phyloP scores from a whole-genome alignment of 2,888 invertebrate species.

The Creontiades dilutus region DNA sequence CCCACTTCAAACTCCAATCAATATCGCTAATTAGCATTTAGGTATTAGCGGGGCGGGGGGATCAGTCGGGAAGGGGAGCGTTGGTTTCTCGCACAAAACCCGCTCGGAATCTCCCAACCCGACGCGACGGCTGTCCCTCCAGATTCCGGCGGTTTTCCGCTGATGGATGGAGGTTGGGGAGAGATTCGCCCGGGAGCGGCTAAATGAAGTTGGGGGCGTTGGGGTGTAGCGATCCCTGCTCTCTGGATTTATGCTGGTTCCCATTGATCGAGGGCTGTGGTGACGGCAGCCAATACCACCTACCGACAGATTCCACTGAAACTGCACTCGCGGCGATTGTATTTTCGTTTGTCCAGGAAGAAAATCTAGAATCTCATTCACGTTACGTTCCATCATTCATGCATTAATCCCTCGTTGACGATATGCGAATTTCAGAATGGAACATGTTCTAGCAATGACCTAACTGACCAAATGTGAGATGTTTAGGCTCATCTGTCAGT shows the following conservation, averaged over 20 bases:
- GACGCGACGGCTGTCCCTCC: conserved; percentile 30
- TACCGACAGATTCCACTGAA: no score
- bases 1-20: conserved; percentile 50
- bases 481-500: no score
- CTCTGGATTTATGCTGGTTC: not conserved
- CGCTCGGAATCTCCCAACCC: not conserved
- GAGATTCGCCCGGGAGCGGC: conserved; percentile 23
- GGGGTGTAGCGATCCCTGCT: conserved; percentile 11
- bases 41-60: conserved; percentile 24
- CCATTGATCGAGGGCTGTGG: not conserved
- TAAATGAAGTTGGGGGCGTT: conserved; percentile 24
- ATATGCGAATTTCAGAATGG: no score
- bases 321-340: no score
- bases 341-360: no score
- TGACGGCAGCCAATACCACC: not conserved
- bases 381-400: no score
- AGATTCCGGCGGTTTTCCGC: conserved; percentile 4
- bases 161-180: conserved; percentile 7
- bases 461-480: no score
- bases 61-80: not conserved
- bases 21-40: conserved; percentile 50
- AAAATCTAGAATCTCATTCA: no score
- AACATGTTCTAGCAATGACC: no score
- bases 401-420: no score
- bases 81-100: not conserved